phyloP scores from a whole-genome alignment of 2,888 invertebrate species.

The Alitta virens region DNA sequence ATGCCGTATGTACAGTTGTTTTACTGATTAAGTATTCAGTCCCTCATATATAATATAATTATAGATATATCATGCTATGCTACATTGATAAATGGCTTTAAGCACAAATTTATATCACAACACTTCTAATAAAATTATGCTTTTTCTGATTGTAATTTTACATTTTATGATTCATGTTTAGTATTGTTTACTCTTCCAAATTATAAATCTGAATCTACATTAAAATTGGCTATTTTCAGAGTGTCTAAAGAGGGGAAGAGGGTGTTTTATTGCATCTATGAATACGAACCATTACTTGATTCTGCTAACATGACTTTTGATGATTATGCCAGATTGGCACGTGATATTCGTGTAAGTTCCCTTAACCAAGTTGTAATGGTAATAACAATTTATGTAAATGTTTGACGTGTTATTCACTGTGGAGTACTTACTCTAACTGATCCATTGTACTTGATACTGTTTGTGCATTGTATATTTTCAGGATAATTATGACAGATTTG shows the following conservation, averaged over 20 bases:
- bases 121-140: background rate
- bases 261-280: conserved; percentile 14
- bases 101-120: too few species aligned
- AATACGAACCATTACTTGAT: conserved; percentile 16
- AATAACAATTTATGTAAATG: too few species aligned
- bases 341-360: conserved; percentile 10
- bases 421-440: too few species aligned
- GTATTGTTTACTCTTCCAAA: too few species aligned
- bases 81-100: too few species aligned
- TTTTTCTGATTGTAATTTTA: background rate
- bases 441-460: too few species aligned
- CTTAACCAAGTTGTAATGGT: background rate
- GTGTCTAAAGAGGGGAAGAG: conserved; percentile 12
- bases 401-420: too few species aligned
- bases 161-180: background rate
- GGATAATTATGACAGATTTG: conserved; percentile 64
- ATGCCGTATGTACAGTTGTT: conserved; percentile 9
- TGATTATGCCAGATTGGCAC: conserved; percentile 11
- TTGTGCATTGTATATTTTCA: too few species aligned
- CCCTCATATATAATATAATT: too few species aligned
- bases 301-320: conserved; percentile 16
- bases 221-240: conserved; percentile 1
- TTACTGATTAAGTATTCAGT: too few species aligned
- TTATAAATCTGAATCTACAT: too few species aligned
- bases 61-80: too few species aligned